A percentile compares a stretch with the other conserved stretches of the same genome.
Evolutionary conservation across 2,113 vertebrate species (phyloP).

Genomic region (Brachionichthys hirsutus): DNA sequence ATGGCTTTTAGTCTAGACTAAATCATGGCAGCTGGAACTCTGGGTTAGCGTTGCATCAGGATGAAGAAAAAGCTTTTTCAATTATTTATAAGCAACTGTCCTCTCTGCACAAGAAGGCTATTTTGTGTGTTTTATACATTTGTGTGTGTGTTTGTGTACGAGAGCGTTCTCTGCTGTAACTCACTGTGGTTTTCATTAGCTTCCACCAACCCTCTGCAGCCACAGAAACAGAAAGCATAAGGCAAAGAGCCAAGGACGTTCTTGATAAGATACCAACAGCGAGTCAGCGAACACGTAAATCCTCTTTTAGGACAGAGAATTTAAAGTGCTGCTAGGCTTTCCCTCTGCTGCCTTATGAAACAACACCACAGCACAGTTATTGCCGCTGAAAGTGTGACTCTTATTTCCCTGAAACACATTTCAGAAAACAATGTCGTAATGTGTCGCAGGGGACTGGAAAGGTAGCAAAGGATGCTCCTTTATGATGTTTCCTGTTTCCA

Average conservation of each 20-base stretch:
- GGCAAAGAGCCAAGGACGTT: neutral
- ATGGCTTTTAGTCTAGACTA: neutral
- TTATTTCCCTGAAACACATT: constrained; percentile 1
- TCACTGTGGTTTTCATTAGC: constrained; percentile 39
- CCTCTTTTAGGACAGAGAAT: constrained; percentile 4
- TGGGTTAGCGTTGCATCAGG: neutral
- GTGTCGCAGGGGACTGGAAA: constrained; percentile 5
- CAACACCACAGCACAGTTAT: neutral
- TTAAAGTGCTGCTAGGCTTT: neutral
- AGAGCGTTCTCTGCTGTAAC: neutral
- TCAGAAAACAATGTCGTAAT: constrained; percentile 1
- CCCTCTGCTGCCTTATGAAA: constrained; percentile 1
- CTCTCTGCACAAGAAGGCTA: neutral
- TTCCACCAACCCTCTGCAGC: neutral
- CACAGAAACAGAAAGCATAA: constrained; percentile 5
- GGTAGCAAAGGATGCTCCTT: constrained; percentile 16
- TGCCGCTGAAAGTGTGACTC: neutral
- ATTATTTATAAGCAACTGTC: constrained; percentile 27
- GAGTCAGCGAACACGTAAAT: neutral
- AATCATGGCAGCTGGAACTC: neutral
- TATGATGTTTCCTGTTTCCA: constrained; percentile 56
- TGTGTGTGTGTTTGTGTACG: neutral
- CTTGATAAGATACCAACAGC: constrained; percentile 39
- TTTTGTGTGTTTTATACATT: constrained; percentile 8
- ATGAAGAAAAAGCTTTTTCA: constrained; percentile 5